phyloP scores from a whole-genome alignment of 2,113 vertebrate species.

The Gobius niger region DNA sequence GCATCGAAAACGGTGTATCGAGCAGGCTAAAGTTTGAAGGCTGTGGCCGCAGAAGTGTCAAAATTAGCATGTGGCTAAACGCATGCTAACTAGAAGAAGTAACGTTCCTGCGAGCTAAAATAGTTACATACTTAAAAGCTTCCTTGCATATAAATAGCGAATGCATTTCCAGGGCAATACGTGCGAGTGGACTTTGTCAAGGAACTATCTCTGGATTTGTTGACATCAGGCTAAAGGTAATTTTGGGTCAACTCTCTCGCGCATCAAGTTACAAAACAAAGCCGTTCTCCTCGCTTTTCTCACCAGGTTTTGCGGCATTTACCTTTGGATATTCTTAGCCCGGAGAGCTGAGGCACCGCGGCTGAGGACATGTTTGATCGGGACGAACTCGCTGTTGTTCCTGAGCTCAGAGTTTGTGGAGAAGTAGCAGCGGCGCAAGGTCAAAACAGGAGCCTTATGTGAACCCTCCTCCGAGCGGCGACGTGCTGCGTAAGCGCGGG shows the following conservation, averaged over 20 bases:
- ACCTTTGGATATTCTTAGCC: conserved; percentile 72
- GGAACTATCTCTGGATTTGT: neutral
- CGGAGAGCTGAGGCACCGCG: conserved; percentile 13
- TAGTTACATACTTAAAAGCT: neutral
- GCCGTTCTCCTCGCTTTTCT: conserved; percentile 2
- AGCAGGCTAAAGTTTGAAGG: conserved; percentile 22
- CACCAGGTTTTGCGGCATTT: conserved; percentile 13
- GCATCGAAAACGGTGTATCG: neutral
- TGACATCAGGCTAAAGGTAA: neutral
- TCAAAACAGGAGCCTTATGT: conserved; percentile 37
- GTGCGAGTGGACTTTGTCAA: neutral
- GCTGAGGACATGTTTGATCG: conserved; percentile 45
- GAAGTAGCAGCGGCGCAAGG: conserved; percentile 45
- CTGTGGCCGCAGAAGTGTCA: neutral
- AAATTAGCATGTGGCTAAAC: conserved; percentile 4
- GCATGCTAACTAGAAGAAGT: neutral
- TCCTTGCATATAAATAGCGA: fast-evolving
- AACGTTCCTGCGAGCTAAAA: neutral
- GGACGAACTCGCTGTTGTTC: neutral
- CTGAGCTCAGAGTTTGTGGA: neutral
- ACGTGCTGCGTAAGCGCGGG: conserved; percentile 20
- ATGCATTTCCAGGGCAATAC: neutral
- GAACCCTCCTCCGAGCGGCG: conserved; percentile 8
- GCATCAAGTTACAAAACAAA: conserved; percentile 1
- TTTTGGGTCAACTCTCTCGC: neutral